A percentile compares a stretch with the other conserved stretches of the same genome.
Evolutionary conservation across 2,888 invertebrate genomes (phyloP).

Genomic region (Netelia melanura): DNA sequence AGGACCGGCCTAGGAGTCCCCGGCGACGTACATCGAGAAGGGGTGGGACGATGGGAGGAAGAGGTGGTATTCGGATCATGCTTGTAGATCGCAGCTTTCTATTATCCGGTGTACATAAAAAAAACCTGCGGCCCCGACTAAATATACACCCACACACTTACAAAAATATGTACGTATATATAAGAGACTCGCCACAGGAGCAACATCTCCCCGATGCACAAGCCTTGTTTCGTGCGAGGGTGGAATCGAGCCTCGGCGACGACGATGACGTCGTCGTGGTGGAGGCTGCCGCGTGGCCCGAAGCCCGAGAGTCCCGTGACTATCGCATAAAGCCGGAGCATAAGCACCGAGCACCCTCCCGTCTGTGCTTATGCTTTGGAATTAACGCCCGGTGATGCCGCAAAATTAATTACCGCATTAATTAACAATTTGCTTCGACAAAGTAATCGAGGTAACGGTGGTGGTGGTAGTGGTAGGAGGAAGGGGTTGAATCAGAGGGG

Average conservation of each 20-base stretch:
- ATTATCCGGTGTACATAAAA: slow-evolving; percentile 20
- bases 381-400: slow-evolving; percentile 67
- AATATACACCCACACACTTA: slow-evolving; percentile 6
- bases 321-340: slow-evolving; percentile 30
- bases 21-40: slow-evolving; percentile 1
- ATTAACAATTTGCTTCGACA: slow-evolving; percentile 78
- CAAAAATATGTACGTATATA: neutral
- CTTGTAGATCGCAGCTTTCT: slow-evolving; percentile 14
- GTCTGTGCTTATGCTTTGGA: slow-evolving; percentile 54
- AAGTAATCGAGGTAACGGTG: slow-evolving; percentile 70
- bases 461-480: neutral
- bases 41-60: neutral
- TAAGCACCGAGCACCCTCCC: slow-evolving; percentile 8
- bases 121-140: slow-evolving; percentile 10
- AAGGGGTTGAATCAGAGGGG: neutral
- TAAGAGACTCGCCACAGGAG: slow-evolving; percentile 16
- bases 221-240: slow-evolving; percentile 32
- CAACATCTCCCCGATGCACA: slow-evolving; percentile 20
- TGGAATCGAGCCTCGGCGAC: slow-evolving; percentile 56
- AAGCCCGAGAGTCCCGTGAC: slow-evolving; percentile 33
- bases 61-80: slow-evolving; percentile 4
- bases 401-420: slow-evolving; percentile 80
- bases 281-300: neutral
- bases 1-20: slow-evolving; percentile 9
- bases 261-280: neutral